These are phyloP conservation scores for Paradoxurus hermaphroditus DNA, from an alignment of 2,113 vertebrate genomes.

Conservation along the genomic window DNA sequence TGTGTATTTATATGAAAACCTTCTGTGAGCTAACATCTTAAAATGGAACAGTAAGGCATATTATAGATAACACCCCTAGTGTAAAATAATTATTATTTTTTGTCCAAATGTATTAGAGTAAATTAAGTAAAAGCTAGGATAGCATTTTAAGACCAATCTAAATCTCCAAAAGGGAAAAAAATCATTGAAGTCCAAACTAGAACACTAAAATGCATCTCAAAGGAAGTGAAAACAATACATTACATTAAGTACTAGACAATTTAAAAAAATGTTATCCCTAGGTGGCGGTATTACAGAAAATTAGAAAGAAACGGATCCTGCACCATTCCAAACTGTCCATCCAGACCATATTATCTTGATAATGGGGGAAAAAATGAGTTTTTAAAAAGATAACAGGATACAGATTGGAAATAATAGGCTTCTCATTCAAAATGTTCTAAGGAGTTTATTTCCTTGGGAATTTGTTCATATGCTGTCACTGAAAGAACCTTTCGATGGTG, in stretches of 20 bases:
- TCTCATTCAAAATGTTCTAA: neutral
- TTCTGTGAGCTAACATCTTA: neutral
- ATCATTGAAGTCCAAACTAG: neutral
- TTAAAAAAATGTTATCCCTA: slow-evolving; percentile 51
- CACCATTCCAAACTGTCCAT: neutral
- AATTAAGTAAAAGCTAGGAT: slow-evolving; percentile 45
- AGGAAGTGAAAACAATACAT: neutral
- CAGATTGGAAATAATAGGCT: slow-evolving; percentile 16
- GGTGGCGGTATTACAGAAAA: slow-evolving; percentile 39
- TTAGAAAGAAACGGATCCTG: neutral
- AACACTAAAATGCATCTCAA: slow-evolving; percentile 21
- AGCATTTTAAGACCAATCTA: slow-evolving; percentile 22
- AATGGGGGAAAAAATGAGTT: neutral
- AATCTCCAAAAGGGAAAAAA: slow-evolving; percentile 36
- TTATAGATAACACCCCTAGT: neutral
- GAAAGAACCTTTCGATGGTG: neutral
- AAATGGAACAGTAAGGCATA: slow-evolving; percentile 6
- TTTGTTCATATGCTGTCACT: neutral
- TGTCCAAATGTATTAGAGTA: slow-evolving; percentile 17
- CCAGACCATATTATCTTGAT: neutral
- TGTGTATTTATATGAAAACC: neutral
- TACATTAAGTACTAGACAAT: neutral
- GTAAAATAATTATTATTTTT: slow-evolving; percentile 20
- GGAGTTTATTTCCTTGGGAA: neutral
- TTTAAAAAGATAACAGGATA: slow-evolving; percentile 35